Conservation (phyloP, 2,113 vertebrate species). For the Nothocercus julius region DNA sequence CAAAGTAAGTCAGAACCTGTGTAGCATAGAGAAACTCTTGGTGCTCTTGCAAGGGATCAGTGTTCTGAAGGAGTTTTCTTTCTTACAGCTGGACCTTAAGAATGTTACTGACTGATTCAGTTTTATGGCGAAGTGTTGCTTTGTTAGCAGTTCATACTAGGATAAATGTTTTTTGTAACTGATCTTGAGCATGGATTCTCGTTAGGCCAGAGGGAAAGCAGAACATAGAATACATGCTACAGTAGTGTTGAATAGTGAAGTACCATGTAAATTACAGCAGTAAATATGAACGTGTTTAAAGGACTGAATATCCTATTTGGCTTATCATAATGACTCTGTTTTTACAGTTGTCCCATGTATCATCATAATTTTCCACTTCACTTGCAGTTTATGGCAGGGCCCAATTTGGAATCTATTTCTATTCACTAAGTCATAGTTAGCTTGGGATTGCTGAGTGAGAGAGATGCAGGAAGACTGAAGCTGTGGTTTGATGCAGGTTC, state of each 20-base stretch:
- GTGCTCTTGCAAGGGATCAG: background rate
- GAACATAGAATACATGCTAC: background rate
- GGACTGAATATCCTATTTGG: background rate
- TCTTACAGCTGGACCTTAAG: background rate
- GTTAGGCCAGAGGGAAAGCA: background rate
- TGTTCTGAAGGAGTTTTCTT: background rate
- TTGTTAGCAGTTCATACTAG: background rate
- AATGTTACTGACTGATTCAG: background rate
- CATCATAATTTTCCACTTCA: too few relatives aligned
- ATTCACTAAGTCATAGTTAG: background rate
- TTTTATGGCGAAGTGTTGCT: background rate
- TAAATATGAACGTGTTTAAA: background rate
- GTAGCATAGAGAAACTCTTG: background rate
- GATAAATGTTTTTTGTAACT: background rate
- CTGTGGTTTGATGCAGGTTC: background rate
- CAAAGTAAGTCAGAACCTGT: constrained; percentile 82
- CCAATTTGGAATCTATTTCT: background rate
- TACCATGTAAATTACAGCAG: background rate
- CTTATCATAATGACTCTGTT: background rate
- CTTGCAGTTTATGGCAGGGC: background rate
- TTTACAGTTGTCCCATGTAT: too few relatives aligned
- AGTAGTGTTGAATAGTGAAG: background rate
- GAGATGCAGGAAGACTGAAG: background rate
- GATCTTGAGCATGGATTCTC: background rate
- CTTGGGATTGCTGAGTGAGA: background rate